A percentile compares a stretch with the other conserved stretches of the same genome.
phyloP scores from a whole-genome alignment of 2,888 invertebrate genomes.

The Brachycybe producta region DNA sequence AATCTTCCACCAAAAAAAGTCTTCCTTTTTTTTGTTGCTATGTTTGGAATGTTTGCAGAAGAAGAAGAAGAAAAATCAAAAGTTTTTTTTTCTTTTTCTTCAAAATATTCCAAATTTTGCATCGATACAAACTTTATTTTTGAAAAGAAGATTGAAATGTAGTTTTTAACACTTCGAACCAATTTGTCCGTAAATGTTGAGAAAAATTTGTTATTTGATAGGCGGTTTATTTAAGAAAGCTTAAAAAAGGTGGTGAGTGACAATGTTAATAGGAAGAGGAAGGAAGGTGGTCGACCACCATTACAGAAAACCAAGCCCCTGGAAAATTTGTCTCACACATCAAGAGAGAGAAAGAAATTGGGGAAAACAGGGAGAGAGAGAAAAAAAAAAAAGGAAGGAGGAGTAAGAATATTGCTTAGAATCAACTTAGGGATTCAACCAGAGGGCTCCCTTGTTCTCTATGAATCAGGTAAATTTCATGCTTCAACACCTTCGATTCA shows the following conservation, averaged over 20 bases:
- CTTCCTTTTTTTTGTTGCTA: too few species aligned
- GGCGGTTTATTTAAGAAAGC: not conserved
- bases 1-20: too few species aligned
- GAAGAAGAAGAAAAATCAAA: too few species aligned
- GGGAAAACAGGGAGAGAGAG: too few species aligned
- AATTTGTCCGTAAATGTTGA: not conserved
- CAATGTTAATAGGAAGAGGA: not conserved
- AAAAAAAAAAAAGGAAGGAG: too few species aligned
- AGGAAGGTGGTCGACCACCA: not conserved
- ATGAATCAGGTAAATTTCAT: constrained; percentile 6
- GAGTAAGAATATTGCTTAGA: too few species aligned
- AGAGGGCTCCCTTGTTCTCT: not conserved
- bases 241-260: not conserved
- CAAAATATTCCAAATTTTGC: too few species aligned
- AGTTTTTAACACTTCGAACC: not conserved
- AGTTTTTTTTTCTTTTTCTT: too few species aligned
- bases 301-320: constrained; percentile 3
- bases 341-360: too few species aligned
- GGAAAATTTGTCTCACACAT: constrained; percentile 6
- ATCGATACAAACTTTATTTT: too few species aligned
- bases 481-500: constrained; percentile 9
- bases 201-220: not conserved
- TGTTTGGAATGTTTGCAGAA: too few species aligned
- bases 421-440: not conserved
- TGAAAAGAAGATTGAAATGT: too few species aligned